Evolutionary conservation across 2,888 invertebrate genomes (phyloP), one percentile per base, ranked within the genome.

Genomic region (Xylota sylvarum): DNA sequence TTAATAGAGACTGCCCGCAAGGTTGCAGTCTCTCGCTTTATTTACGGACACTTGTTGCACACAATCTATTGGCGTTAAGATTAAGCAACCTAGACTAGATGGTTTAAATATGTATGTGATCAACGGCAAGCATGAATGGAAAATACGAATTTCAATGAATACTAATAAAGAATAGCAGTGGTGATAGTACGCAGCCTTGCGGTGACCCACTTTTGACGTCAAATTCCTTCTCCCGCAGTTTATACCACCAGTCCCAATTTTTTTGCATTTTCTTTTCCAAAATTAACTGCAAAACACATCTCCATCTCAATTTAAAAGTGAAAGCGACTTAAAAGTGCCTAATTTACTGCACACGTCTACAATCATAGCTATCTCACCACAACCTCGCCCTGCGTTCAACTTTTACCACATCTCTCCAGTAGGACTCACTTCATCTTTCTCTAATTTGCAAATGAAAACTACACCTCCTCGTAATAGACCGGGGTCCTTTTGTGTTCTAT

Each of bases 361-460:
- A 60, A 55, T 65, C 72, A 35, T 46, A 60, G 30, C 32, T 17
- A 37, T n/a, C 9, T 30, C 55, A 9, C 58, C 58, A 23, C 73
- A 48, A 46, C 60, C 72, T 46, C 43, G 5, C 43, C 14, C 4
- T 5, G 40, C 76, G 12, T 30, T 43, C 14, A 60, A 69, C 67
- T 55, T 60, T 67, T 55, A 65, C 67, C 62, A 32, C 74, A 58
- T 74, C 65, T 56, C n/a, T n/a, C n/a, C n/a, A n/a, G 19, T 52
- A 43, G 52, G 6, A 64, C 19, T 74, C 80, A 65, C 80, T 85
- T 80, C 80, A 80, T 80, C 74, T 50, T 76, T 80, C 76, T 52
- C 74, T 74, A 80, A 85, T 85, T 80, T 74, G 30, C 43, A 40
- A 56, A 79, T 23, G 65, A 60, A 65, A 76, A 70, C 74, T 85